Evolutionary conservation across 2,888 invertebrate genomes (phyloP).

Genomic region (Standfussiana lucernea): DNA sequence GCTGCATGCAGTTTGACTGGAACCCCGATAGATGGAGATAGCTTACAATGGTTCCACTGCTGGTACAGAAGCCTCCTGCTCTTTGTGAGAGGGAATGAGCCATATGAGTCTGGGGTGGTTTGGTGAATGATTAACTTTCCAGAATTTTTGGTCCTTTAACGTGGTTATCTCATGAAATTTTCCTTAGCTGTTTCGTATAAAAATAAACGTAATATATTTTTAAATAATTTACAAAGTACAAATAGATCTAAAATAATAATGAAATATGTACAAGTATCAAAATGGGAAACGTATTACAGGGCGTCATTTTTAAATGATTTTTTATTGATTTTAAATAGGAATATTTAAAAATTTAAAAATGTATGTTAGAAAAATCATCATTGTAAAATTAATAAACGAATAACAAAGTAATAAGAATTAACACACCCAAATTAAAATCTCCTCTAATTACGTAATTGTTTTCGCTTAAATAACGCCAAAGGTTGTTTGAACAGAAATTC

Average conservation of each 20-base stretch:
- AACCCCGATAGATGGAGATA: background rate
- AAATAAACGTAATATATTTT: too few species aligned
- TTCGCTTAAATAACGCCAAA: conserved; percentile 20
- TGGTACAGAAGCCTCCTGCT: background rate
- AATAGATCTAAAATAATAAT: too few species aligned
- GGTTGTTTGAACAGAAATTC: conserved; percentile 39
- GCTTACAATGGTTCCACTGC: background rate
- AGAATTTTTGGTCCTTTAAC: background rate
- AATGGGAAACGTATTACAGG: too few species aligned
- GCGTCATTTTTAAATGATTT: too few species aligned
- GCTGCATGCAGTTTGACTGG: background rate
- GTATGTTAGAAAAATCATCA: background rate
- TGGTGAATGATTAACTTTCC: background rate
- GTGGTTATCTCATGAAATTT: background rate
- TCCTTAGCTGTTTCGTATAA: background rate
- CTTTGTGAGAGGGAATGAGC: background rate
- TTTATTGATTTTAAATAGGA: too few species aligned
- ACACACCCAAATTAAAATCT: conserved; percentile 28
- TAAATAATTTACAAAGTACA: too few species aligned
- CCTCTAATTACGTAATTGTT: conserved; percentile 31
- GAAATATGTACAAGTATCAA: too few species aligned
- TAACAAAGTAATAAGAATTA: background rate
- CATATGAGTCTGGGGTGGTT: background rate
- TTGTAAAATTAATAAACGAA: background rate
- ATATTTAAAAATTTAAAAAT: background rate